A percentile compares a stretch with the other conserved stretches of the same genome.
Evolutionary conservation across 2,888 invertebrate species (phyloP).

Genomic region (Sepiola atlantica): DNA sequence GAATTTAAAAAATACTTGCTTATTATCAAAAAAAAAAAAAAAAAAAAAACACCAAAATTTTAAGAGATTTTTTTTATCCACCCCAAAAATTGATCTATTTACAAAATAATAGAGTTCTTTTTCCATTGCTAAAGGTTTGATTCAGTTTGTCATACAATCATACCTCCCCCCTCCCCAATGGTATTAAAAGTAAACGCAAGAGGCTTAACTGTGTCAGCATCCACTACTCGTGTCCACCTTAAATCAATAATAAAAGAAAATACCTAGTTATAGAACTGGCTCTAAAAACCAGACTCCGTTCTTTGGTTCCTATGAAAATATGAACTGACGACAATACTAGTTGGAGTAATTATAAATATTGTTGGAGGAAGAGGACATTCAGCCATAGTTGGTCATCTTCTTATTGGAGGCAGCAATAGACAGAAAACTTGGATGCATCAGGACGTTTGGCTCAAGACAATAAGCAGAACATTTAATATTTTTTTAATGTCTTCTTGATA

Average conservation of each 20-base stretch:
- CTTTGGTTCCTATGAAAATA: background rate
- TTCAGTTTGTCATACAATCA: background rate
- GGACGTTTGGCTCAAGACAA: background rate
- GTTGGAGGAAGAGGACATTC: background rate
- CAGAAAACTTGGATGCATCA: background rate
- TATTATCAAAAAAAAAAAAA: no score
- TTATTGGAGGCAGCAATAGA: background rate
- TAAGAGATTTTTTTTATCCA: background rate
- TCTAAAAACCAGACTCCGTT: background rate
- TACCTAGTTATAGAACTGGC: background rate
- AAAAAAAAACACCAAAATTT: no score
- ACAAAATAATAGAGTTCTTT: background rate
- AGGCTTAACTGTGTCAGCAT: background rate
- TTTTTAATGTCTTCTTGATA: constrained; percentile 74
- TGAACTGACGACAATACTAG: background rate
- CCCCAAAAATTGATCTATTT: background rate
- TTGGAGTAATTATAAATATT: background rate
- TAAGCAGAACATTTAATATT: constrained; percentile 57
- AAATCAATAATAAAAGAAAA: no score
- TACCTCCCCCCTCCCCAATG: background rate
- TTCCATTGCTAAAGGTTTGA: background rate
- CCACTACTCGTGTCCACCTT: no score
- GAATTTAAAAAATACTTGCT: no score
- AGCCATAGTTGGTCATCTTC: background rate
- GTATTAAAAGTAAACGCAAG: background rate